Evolutionary conservation across 2,797 vertebrate genomes (phyloP), one percentile per base, ranked within the genome.

Genomic region (Eulemur albifrons): DNA sequence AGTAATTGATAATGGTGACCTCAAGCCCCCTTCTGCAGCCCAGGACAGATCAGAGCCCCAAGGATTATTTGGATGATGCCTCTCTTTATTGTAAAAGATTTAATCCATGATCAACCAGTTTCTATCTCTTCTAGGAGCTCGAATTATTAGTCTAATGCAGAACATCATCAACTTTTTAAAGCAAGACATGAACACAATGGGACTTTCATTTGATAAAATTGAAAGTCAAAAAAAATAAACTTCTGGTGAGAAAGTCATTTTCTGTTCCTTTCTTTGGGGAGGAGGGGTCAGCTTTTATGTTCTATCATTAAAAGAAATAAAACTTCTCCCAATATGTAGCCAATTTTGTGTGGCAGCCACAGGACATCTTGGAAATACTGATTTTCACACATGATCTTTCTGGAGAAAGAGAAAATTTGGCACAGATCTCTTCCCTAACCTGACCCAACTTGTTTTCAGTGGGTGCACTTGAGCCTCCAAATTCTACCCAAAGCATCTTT

Each of bases 1-100:
- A 96, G 52, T 83, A 81, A 88, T 88, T 80, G 94, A 96, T 95
- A 95, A 93, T 93, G 63, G 88, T 95, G 90, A 93, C 73, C 38
- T 63, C 48, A 52, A 93, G 35, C n/a, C 88, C 40, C 32, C 11
- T 96, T 92, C 73, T 84, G 69, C 59, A 96, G 0, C 1, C 3
- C 67, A 27, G 43, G 84, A 94, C 27, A 57, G 48, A 63, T 32
- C 92, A 88, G 38, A 50, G 63, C 38, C 73, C 61, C 50, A 48
- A 61, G 65, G 63, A 84, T 52, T 87, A 57, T 84, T 94, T 69
- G 27, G 54, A 38, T 73, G 75, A 20, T 83, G 61, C 72, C n/a
- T 92, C 38, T 57, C 38, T 94, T 87, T 65, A 59, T 93, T 94
- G 89, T 75, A 82, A 79, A 96, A 87, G 54, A 73, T 83, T 83